Conservation (phyloP, 2,113 vertebrate genomes). For the Grus americana region DNA sequence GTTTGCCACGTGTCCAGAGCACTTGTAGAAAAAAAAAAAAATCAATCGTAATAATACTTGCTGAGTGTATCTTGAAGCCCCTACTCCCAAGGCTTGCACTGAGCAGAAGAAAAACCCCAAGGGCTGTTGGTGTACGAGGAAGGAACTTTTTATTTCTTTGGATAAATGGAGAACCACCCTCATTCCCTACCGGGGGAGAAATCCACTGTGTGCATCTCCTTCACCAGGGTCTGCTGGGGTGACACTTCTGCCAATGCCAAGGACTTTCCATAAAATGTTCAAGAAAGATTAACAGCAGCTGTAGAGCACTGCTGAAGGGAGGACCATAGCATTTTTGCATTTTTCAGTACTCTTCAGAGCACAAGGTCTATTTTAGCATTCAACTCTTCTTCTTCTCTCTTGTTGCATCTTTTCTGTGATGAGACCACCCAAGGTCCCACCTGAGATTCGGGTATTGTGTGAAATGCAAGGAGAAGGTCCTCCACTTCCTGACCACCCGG, state of each 20-base stretch:
- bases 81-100: background rate
- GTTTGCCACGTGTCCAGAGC: background rate
- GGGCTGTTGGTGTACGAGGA: accelerated
- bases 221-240: background rate
- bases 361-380: background rate
- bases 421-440: background rate
- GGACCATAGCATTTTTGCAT: accelerated
- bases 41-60: background rate
- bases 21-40: background rate
- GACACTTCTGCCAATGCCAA: background rate
- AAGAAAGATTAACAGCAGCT: background rate
- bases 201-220: background rate
- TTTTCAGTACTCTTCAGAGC: background rate
- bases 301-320: background rate
- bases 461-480: background rate
- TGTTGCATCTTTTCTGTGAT: background rate
- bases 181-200: background rate
- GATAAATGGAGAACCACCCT: background rate
- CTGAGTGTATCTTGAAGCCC: background rate
- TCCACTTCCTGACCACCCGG: background rate
- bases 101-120: background rate
- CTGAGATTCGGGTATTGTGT: accelerated
- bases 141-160: background rate
- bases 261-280: background rate
- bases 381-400: background rate